Base-by-base conservation (phyloP, 1,140 invertebrate genomes). In the Macrostomum lignano region DNA sequence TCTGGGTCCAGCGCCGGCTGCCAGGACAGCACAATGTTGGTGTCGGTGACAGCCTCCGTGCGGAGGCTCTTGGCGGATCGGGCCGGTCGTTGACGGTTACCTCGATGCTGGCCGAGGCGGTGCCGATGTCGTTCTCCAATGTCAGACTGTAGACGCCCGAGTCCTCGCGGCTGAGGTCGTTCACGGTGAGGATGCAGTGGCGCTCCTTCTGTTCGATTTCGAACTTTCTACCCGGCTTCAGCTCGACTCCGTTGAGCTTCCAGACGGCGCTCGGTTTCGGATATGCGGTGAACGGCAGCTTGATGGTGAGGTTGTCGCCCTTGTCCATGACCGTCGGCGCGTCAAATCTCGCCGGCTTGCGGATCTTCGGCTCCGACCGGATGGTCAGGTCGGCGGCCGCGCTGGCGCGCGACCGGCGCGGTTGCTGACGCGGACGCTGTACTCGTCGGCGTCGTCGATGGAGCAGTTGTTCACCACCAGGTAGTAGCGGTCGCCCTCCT, bases 391-490 rank as follows among this genome's bases (percentile, higher is more conserved):
- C 74, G 30, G 77, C 82, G n/a, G n/a, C 36, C 82, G 66, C 2
- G 78, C 86, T 17, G 75, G 77, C 52, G 84, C 78, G 7, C 74
- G 70, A 11, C 88, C 88, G 21, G 72, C 82, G 42, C 72, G 72
- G 60, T 96, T 98, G 22, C 71, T 70, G 7, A 84, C 88, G 31
- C 81, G 66, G 45, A 79, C 84, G 13, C 76, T 68, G 53, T 98
- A 98, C 52, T 96, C 86, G 57, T 96, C 88, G 13, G 82, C 81
- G 61, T 98, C 91, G 57, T 94, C 88, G 2, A 81, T 78, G 55
- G 73, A 91, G 0, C 93, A 73, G 46, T 91, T 76, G 42, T 73
- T 69, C 1, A 98, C 73, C 2, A 74, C 69, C 3, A 96, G 65
- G 40, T 72, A 73, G 45, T 79, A 72, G 24, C 28, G 15, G 35